Evolutionary conservation across 2,797 vertebrate species (phyloP).

Genomic region (Coilia nasus): DNA sequence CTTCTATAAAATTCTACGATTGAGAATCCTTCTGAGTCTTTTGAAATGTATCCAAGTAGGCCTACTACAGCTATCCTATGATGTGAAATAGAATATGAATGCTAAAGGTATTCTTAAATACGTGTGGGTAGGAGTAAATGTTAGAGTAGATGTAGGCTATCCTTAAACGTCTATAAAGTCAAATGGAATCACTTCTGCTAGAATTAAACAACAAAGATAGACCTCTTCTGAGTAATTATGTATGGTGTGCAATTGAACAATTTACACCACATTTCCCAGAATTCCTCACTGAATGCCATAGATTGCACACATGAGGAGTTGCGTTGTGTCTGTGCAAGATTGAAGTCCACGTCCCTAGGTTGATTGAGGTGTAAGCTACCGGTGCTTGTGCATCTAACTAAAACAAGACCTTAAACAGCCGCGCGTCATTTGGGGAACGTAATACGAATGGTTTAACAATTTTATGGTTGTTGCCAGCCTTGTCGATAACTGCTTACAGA

Average conservation of each 20-base stretch:
- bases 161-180: no score
- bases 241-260: background rate
- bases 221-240: no score
- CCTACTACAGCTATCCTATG: no score
- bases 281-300: conserved; percentile 14
- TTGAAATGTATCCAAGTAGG: no score
- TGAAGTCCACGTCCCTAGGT: background rate
- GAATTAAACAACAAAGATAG: no score
- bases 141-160: no score
- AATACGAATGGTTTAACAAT: background rate
- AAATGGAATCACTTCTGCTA: no score
- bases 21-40: no score
- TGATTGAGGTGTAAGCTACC: background rate
- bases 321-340: conserved; percentile 34
- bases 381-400: background rate
- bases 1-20: no score
- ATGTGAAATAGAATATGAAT: no score
- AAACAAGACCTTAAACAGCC: background rate
- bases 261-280: conserved; percentile 42
- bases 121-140: no score
- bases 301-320: conserved; percentile 39
- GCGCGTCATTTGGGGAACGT: background rate
- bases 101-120: no score
- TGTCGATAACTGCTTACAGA: background rate
- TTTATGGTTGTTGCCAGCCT: background rate